Evolutionary conservation across 2,888 invertebrate species (phyloP).

Genomic region (Rotaria sp.): DNA sequence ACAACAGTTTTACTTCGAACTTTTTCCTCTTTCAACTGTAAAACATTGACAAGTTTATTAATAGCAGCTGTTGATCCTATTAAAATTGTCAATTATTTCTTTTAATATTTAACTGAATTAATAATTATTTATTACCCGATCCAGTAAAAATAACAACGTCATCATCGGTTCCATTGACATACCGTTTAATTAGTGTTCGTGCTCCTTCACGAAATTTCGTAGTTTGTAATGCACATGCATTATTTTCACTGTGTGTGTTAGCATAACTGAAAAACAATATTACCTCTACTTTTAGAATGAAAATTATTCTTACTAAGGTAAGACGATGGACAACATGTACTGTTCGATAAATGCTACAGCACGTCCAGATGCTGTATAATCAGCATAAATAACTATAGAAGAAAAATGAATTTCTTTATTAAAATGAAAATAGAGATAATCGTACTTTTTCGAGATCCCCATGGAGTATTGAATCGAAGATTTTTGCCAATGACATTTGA

Average conservation of each 20-base stretch:
- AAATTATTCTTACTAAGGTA: not conserved
- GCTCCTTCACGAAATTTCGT: slow-evolving; percentile 42
- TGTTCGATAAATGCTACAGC: slow-evolving; percentile 34
- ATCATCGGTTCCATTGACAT: slow-evolving; percentile 44
- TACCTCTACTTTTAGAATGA: not conserved
- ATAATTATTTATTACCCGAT: slow-evolving; percentile 43
- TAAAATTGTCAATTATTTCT: not conserved
- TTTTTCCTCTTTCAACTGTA: not conserved
- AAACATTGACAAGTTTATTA: slow-evolving; percentile 29
- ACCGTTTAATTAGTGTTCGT: slow-evolving; percentile 44
- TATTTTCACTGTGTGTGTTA: slow-evolving; percentile 45
- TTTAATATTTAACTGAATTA: not conserved
- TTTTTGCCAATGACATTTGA: not conserved
- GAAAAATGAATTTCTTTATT: too few relatives aligned
- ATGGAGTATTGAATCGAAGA: not conserved
- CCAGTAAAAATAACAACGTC: slow-evolving; percentile 46
- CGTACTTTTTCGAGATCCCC: not conserved
- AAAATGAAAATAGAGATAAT: not conserved
- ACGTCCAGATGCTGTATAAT: slow-evolving; percentile 42
- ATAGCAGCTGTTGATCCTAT: slow-evolving; percentile 28
- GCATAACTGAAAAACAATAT: slow-evolving; percentile 42
- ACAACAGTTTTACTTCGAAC: slow-evolving; percentile 38
- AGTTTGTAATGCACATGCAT: slow-evolving; percentile 44
- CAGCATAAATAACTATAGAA: slow-evolving; percentile 40
- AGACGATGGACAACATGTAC: slow-evolving; percentile 2